phyloP scores from a whole-genome alignment of 2,113 vertebrate genomes.

The Xyrauchen texanus region DNA sequence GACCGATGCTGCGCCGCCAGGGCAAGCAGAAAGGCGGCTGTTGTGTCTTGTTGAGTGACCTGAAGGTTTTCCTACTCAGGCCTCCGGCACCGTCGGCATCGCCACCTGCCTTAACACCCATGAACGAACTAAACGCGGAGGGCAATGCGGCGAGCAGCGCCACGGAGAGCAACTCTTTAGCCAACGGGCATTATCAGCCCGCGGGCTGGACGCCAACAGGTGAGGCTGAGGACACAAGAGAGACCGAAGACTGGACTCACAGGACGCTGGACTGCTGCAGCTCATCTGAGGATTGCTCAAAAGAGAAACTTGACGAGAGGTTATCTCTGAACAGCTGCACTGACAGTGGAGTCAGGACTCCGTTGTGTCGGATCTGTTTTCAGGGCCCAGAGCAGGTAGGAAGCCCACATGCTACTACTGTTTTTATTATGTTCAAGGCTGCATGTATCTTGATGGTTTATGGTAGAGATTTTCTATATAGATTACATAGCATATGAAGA shows the following conservation, averaged over 20 bases:
- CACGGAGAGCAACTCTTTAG: slow-evolving; percentile 68
- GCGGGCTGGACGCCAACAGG: slow-evolving; percentile 43
- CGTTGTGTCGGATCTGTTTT: slow-evolving; percentile 89
- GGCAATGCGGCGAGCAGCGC: slow-evolving; percentile 55
- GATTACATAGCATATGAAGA: too few species aligned
- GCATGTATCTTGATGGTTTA: neutral
- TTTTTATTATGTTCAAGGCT: too few species aligned
- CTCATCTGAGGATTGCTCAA: slow-evolving; percentile 81
- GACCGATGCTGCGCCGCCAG: slow-evolving; percentile 85
- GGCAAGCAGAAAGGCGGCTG: slow-evolving; percentile 86
- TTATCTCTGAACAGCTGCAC: slow-evolving; percentile 82
- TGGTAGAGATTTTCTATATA: neutral
- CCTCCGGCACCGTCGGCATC: slow-evolving; percentile 75
- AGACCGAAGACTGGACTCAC: slow-evolving; percentile 73
- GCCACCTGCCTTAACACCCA: slow-evolving; percentile 68
- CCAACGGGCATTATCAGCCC: slow-evolving; percentile 62
- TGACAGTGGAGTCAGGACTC: slow-evolving; percentile 85
- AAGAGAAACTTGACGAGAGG: slow-evolving; percentile 81
- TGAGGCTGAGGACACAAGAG: slow-evolving; percentile 65
- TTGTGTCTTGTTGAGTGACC: slow-evolving; percentile 86
- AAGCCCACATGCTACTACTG: neutral
- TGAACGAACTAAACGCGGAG: slow-evolving; percentile 69
- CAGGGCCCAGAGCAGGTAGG: slow-evolving; percentile 89
- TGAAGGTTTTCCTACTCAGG: slow-evolving; percentile 84
- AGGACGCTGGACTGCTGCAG: slow-evolving; percentile 76